Percentiles rank a stretch among this genome's conserved stretches.
These are phyloP conservation scores for Aethes cnicana DNA, from an alignment of 2,888 invertebrate genomes.

Conservation along the genomic window DNA sequence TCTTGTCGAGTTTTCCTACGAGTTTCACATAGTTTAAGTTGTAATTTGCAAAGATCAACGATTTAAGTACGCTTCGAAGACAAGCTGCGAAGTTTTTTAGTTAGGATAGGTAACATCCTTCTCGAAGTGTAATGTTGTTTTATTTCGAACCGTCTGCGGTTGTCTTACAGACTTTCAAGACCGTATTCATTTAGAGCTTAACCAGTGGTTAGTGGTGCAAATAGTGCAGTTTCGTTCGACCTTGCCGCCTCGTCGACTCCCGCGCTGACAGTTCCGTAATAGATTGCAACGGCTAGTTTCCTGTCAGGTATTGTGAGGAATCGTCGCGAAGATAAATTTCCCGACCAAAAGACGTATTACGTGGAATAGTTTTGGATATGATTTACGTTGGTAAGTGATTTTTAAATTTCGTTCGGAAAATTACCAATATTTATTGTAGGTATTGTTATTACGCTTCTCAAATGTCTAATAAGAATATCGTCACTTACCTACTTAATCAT, in stretches of 20 bases:
- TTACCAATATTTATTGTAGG: no score
- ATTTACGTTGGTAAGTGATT: conserved; percentile 32
- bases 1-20: no score
- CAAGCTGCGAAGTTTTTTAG: no score
- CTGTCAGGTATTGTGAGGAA: conserved; percentile 53
- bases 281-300: conserved; percentile 62
- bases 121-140: background rate
- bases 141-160: conserved; percentile 42
- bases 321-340: conserved; percentile 20
- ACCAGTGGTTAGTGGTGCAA: conserved; percentile 42
- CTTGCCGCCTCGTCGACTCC: conserved; percentile 67
- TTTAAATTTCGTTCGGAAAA: no score
- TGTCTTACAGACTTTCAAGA: conserved; percentile 45
- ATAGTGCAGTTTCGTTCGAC: conserved; percentile 64
- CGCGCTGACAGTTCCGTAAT: conserved; percentile 68
- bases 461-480: no score
- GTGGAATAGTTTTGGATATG: conserved; percentile 27
- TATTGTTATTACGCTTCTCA: no score
- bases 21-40: no score
- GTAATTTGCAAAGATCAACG: no score
- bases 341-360: conserved; percentile 37
- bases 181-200: conserved; percentile 40
- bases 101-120: no score
- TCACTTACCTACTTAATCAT: no score
- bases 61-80: no score